Percentiles rank a stretch among this genome's conserved stretches.
phyloP scores from a whole-genome alignment of 2,113 vertebrate species.

The Anhinga rufa region DNA sequence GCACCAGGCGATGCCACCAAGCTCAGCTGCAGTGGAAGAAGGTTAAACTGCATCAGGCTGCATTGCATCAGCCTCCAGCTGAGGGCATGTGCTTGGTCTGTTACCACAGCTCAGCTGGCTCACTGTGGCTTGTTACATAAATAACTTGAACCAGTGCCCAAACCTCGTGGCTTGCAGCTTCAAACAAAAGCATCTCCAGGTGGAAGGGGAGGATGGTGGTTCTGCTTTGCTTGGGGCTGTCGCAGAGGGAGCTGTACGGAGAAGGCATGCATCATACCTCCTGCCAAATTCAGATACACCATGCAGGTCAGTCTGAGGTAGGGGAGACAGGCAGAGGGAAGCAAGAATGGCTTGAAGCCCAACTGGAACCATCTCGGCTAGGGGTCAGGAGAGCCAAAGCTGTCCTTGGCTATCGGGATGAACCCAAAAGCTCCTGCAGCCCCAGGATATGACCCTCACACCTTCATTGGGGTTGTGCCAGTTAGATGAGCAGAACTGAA shows the following conservation, averaged over 20 bases:
- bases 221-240: fast-evolving
- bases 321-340: not conserved
- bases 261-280: fast-evolving
- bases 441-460: not conserved
- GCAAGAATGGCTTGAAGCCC: not conserved
- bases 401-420: not conserved
- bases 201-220: not conserved
- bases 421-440: not conserved
- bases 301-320: not conserved
- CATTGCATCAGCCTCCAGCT: not conserved
- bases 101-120: not conserved
- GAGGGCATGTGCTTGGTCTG: not conserved
- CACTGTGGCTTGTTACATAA: not conserved
- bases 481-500: not conserved
- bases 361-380: not conserved
- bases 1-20: not conserved
- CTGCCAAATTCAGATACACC: not conserved
- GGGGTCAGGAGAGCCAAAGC: not conserved
- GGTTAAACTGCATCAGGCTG: not conserved
- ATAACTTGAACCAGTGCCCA: not conserved
- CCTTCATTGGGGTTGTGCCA: not conserved
- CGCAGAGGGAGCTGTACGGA: not conserved
- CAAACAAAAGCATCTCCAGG: not conserved
- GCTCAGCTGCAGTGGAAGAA: not conserved
- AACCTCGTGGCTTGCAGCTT: not conserved